Base-by-base conservation (phyloP, 1,140 invertebrate genomes). In the Dreissena rostriformis region DNA sequence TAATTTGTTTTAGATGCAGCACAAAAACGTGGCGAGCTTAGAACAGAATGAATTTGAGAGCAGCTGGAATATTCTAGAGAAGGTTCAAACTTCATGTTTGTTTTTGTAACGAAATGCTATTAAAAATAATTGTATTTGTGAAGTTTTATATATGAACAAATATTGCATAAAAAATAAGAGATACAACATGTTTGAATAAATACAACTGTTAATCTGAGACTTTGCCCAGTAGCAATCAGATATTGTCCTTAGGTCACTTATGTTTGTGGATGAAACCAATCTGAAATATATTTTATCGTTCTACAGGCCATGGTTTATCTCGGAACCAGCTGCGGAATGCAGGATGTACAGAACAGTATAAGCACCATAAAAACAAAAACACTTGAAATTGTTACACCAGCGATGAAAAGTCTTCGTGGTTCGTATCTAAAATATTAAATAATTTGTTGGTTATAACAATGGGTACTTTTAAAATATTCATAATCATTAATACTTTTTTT, bases 21-120 rank as follows among this genome's bases (percentile, higher is more conserved):
- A 74, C 22, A 28, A 6, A 19, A 8, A 1, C 12, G 72, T 74
- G 2, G 53, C 72, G 10, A 28, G 7, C 19, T 29, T 74, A 14
- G 72, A 74, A n/a, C 11, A 74, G 39, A 8, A 26, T 4, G 72
- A 74, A 11, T 74, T 74, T 74, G 72, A 74, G 19, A 4, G 14
- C 17, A 22, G 28, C n/a, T 74, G 72, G 72, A 29, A 61, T 61
- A 28, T 74, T 24, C n/a, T 28, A 0, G 72, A 74, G 28, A 19
- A 22, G 72, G 72, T n/a, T n/a, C n/a, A n/a, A n/a, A n/a, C n/a
- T n/a, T n/a, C n/a, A n/a, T n/a, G n/a, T n/a, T n/a, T n/a, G n/a
- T n/a, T n/a, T n/a, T n/a, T n/a, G n/a, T n/a, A n/a, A n/a, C n/a
- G n/a, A n/a, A n/a, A n/a, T n/a, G n/a, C n/a, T n/a, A n/a, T n/a